A percentile compares a stretch with the other conserved stretches of the same genome.
These are phyloP conservation scores for Pseudorhiza aurosa DNA, from an alignment of 30 jellyfish, hydroid and myxozoan species.

Conservation along the genomic window DNA sequence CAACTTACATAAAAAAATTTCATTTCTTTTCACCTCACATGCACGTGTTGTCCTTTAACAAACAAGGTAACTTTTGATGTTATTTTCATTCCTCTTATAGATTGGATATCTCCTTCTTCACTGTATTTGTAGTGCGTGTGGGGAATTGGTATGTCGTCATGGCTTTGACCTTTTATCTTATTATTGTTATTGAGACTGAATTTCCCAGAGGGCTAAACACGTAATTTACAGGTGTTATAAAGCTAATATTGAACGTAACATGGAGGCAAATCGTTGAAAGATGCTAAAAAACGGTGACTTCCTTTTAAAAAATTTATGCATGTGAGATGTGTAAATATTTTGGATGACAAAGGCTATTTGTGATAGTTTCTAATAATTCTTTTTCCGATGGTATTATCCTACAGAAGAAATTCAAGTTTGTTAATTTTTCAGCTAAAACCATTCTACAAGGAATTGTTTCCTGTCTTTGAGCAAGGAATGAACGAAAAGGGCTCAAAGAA, in stretches of 20 bases:
- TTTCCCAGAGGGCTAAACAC: too few relatives aligned
- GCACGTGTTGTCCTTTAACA: neutral
- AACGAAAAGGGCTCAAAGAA: conserved; percentile 31
- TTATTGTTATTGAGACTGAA: too few relatives aligned
- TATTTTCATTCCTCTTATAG: conserved; percentile 15
- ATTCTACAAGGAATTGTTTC: conserved; percentile 74
- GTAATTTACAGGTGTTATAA: too few relatives aligned
- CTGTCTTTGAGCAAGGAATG: conserved; percentile 70
- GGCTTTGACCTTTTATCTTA: too few relatives aligned
- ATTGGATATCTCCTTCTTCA: conserved; percentile 78
- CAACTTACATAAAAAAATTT: too few relatives aligned
- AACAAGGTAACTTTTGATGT: neutral
- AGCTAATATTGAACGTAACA: too few relatives aligned
- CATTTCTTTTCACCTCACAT: neutral
- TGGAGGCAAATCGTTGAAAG: too few relatives aligned
- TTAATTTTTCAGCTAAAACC: conserved; percentile 72
- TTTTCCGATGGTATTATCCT: neutral
- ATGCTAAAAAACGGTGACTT: too few relatives aligned
- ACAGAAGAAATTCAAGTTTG: too few relatives aligned
- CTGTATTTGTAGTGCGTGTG: conserved; percentile 73
- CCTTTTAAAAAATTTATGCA: too few relatives aligned
- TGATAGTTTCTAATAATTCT: neutral
- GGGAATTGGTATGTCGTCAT: conserved; percentile 65
- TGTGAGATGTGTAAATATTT: too few relatives aligned
- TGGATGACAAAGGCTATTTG: neutral